Evolutionary conservation across 2,113 vertebrate species (phyloP).

Genomic region (Catharus bicknelli): DNA sequence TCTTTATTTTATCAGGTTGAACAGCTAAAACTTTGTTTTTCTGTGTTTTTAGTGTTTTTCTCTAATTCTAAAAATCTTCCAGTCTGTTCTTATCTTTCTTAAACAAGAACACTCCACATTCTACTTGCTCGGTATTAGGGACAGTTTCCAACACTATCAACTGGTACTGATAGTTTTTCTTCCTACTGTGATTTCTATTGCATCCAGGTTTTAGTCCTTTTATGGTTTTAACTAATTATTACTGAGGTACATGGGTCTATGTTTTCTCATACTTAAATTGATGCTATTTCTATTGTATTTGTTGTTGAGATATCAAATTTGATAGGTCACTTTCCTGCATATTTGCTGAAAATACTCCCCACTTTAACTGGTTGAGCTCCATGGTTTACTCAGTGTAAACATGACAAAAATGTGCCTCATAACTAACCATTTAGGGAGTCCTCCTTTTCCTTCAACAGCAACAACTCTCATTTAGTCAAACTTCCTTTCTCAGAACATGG

Average conservation of each 20-base stretch:
- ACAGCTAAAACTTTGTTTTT: not conserved
- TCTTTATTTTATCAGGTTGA: not conserved
- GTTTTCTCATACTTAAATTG: not conserved
- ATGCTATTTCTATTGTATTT: not conserved
- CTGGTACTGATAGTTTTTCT: not conserved
- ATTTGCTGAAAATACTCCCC: not conserved
- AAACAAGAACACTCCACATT: not conserved
- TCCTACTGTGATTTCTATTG: not conserved
- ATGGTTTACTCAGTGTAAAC: not conserved
- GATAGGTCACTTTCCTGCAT: not conserved
- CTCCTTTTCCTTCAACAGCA: not conserved
- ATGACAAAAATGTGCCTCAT: not conserved
- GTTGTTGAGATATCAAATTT: not conserved
- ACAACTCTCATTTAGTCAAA: not conserved
- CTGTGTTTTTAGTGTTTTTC: not conserved
- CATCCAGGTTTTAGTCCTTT: not conserved
- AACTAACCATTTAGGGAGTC: not conserved
- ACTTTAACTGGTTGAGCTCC: not conserved
- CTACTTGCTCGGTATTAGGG: not conserved
- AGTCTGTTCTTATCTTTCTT: not conserved
- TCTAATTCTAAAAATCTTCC: not conserved
- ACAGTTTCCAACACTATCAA: not conserved
- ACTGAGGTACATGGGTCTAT: rapidly evolving
- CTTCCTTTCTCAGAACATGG: not conserved
- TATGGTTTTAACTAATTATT: not conserved